These are phyloP conservation scores for Dastarcus helophoroides DNA, from an alignment of 2,888 invertebrate species.

Conservation along the genomic window DNA sequence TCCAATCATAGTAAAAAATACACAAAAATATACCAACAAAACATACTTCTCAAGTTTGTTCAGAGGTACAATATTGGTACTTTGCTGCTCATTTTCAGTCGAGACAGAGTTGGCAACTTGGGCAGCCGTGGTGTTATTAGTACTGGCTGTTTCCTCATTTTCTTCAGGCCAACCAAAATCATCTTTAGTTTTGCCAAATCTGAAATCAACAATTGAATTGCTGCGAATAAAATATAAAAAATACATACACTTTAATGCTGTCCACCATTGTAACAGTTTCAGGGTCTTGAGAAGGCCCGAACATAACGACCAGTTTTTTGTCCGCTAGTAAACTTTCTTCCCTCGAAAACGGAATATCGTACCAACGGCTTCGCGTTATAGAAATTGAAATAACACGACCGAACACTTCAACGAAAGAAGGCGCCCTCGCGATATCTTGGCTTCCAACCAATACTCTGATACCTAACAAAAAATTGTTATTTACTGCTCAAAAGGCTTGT, in stretches of 20 bases:
- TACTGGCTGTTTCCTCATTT: constrained; percentile 55
- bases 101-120: constrained; percentile 13
- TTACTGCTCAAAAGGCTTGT: constrained; percentile 79
- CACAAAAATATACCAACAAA: not conserved
- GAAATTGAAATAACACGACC: constrained; percentile 25
- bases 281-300: constrained; percentile 77
- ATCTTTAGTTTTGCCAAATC: constrained; percentile 91
- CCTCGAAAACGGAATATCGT: constrained; percentile 85
- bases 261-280: constrained; percentile 88
- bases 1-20: constrained; percentile 6
- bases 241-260: constrained; percentile 68
- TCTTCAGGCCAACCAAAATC: constrained; percentile 96
- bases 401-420: constrained; percentile 55
- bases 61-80: constrained; percentile 37
- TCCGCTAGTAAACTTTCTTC: constrained; percentile 90
- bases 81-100: constrained; percentile 34
- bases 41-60: constrained; percentile 47
- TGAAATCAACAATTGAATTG: constrained; percentile 22
- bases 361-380: constrained; percentile 73
- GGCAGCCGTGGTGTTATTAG: constrained; percentile 24
- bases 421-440: constrained; percentile 68
- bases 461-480: constrained; percentile 73
- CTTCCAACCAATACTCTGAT: constrained; percentile 75
- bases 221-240: constrained; percentile 1
- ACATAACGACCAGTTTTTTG: constrained; percentile 73